These are phyloP conservation scores for Hyles lineata DNA, from an alignment of 2,888 invertebrate species.

Conservation along the genomic window DNA sequence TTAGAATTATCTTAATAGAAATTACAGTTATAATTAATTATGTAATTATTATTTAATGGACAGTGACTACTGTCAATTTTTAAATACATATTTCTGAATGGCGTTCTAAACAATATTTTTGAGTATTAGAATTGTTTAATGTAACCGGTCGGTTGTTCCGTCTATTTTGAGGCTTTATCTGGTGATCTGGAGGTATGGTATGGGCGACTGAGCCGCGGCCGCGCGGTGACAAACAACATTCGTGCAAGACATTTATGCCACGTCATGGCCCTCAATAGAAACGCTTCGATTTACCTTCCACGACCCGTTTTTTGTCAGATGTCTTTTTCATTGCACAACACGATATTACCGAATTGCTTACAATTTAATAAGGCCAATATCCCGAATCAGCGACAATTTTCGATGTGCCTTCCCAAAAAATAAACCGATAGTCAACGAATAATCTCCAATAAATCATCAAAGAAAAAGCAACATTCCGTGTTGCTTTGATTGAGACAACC, in stretches of 20 bases:
- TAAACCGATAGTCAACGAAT: not conserved
- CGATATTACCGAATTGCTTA: not conserved
- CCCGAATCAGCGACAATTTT: not conserved
- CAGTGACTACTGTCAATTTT: not conserved
- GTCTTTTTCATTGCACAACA: conserved; percentile 56
- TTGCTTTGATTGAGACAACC: conserved; percentile 52
- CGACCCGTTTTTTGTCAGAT: conserved; percentile 67
- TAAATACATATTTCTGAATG: not conserved
- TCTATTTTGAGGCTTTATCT: conserved; percentile 63
- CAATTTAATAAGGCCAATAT: conserved; percentile 1
- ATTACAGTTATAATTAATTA: too few species aligned
- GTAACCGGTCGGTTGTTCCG: conserved; percentile 51
- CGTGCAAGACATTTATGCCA: conserved; percentile 76
- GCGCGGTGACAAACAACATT: conserved; percentile 82
- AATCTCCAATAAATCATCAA: conserved; percentile 8
- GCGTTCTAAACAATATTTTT: conserved; percentile 52
- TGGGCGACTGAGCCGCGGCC: conserved; percentile 41
- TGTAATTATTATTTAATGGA: too few species aligned
- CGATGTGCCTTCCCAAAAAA: not conserved
- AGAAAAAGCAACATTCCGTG: conserved; percentile 18
- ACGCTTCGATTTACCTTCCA: conserved; percentile 76
- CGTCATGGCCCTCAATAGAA: conserved; percentile 81
- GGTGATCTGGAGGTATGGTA: conserved; percentile 56
- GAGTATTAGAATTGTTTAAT: conserved; percentile 62
- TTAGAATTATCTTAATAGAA: too few species aligned